Percentiles rank a stretch among this genome's conserved stretches.
Evolutionary conservation across 1,140 invertebrate species (phyloP).

Genomic region (Pantala flavescens): DNA sequence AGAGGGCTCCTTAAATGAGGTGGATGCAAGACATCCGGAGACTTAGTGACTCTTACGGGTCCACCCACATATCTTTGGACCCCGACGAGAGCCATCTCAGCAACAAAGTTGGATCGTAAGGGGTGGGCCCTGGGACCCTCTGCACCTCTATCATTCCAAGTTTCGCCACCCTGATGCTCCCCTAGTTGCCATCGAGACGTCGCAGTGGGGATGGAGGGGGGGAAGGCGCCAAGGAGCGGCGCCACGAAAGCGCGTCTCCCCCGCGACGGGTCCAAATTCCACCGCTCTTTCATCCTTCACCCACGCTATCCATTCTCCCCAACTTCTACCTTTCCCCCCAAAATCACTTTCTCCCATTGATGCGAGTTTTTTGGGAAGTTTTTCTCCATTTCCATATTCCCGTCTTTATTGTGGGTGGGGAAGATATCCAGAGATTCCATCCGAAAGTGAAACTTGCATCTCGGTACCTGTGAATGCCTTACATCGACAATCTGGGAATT

Average conservation of each 20-base stretch:
- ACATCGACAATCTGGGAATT: too few relatives aligned
- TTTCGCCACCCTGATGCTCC: neutral
- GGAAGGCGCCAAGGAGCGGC: neutral
- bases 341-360: neutral
- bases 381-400: too few relatives aligned
- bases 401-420: too few relatives aligned
- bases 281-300: neutral
- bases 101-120: constrained; percentile 9
- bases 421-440: too few relatives aligned
- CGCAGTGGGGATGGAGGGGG: neutral
- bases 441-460: too few relatives aligned
- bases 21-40: too few relatives aligned
- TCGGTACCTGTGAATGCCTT: too few relatives aligned
- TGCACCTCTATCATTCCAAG: neutral
- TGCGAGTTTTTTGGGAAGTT: too few relatives aligned
- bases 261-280: neutral
- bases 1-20: too few relatives aligned
- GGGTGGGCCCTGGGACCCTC: neutral
- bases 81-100: neutral
- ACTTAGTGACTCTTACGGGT: too few relatives aligned
- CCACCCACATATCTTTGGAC: too few relatives aligned
- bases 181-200: neutral
- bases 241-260: neutral
- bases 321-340: neutral
- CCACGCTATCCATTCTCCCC: neutral